Percentiles rank a stretch among this genome's conserved stretches.
Conservation (phyloP, 2,113 vertebrate species). For the Mandrillus leucophaeus region DNA sequence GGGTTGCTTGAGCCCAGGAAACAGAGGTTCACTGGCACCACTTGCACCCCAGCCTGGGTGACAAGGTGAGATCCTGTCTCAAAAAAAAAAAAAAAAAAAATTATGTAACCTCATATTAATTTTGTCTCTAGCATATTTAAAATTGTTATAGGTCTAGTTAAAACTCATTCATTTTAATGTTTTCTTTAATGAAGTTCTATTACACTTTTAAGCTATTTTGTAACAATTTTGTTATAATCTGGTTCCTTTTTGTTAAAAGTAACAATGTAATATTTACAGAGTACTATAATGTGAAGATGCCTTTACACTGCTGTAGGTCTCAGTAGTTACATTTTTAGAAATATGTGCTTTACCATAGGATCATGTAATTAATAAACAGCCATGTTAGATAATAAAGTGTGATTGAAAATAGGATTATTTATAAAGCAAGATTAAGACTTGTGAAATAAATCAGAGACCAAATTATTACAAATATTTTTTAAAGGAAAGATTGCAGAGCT, state of each 20-base stretch:
- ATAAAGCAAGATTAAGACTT: background rate
- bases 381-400: background rate
- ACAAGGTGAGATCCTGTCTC: no score
- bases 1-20: no score
- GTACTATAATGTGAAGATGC: background rate
- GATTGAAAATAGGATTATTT: constrained; percentile 20
- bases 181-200: background rate
- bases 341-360: background rate
- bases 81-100: background rate
- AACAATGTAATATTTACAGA: background rate
- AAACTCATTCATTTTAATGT: background rate
- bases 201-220: constrained; percentile 26
- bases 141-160: background rate
- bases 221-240: constrained; percentile 23
- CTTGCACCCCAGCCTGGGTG: no score
- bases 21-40: no score
- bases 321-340: background rate
- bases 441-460: background rate
- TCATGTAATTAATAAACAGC: background rate
- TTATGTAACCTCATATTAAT: background rate
- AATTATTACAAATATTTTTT: constrained; percentile 23
- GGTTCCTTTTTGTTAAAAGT: constrained; percentile 23
- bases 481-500: background rate
- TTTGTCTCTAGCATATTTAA: constrained; percentile 15
- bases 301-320: background rate